A percentile compares a stretch with the other conserved stretches of the same genome.
phyloP scores from a whole-genome alignment of 2,888 invertebrate genomes.

The Epinotia bilunana region DNA sequence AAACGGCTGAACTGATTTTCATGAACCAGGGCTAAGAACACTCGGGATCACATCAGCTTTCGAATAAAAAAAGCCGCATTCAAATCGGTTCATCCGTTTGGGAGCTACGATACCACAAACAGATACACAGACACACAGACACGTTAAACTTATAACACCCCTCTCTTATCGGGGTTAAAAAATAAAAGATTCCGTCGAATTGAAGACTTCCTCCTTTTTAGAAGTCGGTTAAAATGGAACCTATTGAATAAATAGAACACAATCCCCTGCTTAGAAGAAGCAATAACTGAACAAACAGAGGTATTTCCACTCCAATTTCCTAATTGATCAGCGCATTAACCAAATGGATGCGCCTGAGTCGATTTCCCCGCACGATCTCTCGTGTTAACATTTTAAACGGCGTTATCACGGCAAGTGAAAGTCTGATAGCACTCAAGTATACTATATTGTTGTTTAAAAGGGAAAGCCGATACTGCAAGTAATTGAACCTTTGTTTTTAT shows the following conservation, averaged over 20 bases:
- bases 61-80: no score
- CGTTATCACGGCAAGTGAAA: conserved; percentile 33
- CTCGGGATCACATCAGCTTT: no score
- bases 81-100: no score
- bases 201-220: no score
- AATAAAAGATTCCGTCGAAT: no score
- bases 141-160: no score
- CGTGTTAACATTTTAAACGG: conserved; percentile 11
- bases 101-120: no score
- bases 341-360: conserved; percentile 28
- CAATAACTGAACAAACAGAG: not conserved
- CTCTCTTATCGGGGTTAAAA: no score
- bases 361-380: conserved; percentile 32
- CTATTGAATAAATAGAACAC: not conserved
- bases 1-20: no score
- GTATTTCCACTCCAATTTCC: conserved; percentile 5
- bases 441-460: conserved; percentile 7
- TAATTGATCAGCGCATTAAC: conserved; percentile 33
- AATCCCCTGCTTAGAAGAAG: not conserved
- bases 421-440: not conserved
- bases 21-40: no score
- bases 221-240: no score
- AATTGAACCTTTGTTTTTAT: not conserved
- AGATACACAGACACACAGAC: no score
- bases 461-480: conserved; percentile 9